Base-by-base conservation (phyloP, 2,888 invertebrate genomes). In the Heliothis peltigera region DNA sequence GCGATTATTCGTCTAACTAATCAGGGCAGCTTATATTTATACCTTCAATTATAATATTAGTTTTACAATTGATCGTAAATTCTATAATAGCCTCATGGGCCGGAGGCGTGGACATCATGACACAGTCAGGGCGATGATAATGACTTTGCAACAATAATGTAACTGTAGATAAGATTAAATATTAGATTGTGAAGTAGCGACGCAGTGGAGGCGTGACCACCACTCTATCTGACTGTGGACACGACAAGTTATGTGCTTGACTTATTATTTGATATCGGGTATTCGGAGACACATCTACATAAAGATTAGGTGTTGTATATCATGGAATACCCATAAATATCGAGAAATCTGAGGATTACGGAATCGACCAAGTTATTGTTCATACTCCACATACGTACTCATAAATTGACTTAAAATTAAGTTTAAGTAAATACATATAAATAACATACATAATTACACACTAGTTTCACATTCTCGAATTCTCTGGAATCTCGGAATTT, bases 21-120 rank as follows among this genome's bases (percentile, higher is more conserved):
- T 60, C 35, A 44, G 15, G 10, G 8, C 22, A 25, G 12, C 39
- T 19, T 54, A 15, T 19, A 2, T 6, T 47, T 35, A 51, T 32
- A 15, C n/a, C 25, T 18, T 19, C 19, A 49, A 44, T 48, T 17
- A 42, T 25, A 54, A 51, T 59, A n/a, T 28, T 28, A 28, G 28
- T 35, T 53, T 55, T 61, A 75, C 28, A 57, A 35, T 53, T 51
- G 42, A 5, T 60, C 25, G 15, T 75, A 70, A 65, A 61, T 60
- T 17, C 15, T 48, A n/a, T 22, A 32, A 61, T 53, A 48, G 43
- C 54, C 48, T 7, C 83, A 80, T 77, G 74, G 70, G 32, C 3
- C 4, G 69, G 52, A 75, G 81, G 81, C 80, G 81, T 85, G 85
- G 66, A 65, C 65, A 61, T 75, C 67, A 75, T 68, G 39, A 48